These are phyloP conservation scores for Eulemur macaco DNA, from an alignment of 2,113 vertebrate species.

Conservation along the genomic window DNA sequence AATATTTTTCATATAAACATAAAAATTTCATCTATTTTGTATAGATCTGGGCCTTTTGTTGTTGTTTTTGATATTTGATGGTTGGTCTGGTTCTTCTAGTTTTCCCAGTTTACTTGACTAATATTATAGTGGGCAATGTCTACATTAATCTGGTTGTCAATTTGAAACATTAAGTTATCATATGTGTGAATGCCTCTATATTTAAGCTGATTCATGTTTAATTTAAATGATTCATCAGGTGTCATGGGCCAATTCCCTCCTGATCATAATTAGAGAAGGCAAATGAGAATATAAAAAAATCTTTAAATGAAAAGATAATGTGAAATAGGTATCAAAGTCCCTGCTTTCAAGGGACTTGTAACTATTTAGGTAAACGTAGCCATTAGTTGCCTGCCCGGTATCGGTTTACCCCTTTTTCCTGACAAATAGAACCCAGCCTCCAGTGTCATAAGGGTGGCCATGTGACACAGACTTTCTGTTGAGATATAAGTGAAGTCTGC, in stretches of 20 bases:
- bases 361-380: not conserved
- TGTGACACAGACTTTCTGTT: not conserved
- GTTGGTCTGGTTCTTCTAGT: not conserved
- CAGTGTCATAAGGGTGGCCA: fast-evolving
- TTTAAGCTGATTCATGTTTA: conserved; percentile 9
- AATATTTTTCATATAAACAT: not conserved
- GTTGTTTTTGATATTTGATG: not conserved
- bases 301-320: not conserved
- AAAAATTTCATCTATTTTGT: not conserved
- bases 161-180: not conserved
- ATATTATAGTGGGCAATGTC: not conserved
- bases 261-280: not conserved
- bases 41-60: not conserved
- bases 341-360: not conserved
- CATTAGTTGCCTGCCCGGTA: not conserved
- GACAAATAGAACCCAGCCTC: not conserved
- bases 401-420: not conserved
- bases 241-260: not conserved
- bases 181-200: not conserved
- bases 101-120: not conserved
- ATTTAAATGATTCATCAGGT: conserved; percentile 32
- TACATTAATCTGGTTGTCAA: not conserved
- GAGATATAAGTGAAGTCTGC: not conserved
- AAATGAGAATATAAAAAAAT: not conserved
- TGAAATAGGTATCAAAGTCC: not conserved